These are phyloP conservation scores for Enteromius radiatus DNA, from an alignment of 2,797 vertebrate species.

Conservation along the genomic window DNA sequence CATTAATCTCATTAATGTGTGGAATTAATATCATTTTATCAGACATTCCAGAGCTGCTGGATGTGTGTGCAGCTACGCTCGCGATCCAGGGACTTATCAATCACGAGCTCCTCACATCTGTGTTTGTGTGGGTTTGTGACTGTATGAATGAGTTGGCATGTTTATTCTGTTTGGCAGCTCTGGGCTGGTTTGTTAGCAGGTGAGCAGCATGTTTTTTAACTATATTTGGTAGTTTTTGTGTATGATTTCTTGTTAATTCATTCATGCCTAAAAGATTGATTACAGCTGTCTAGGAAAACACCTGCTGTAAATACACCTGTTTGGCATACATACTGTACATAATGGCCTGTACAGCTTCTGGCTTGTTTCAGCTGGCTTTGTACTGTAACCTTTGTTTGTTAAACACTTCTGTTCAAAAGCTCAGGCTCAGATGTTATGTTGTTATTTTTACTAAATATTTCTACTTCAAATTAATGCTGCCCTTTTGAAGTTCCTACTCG, in stretches of 20 bases:
- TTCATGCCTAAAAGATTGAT: conserved; percentile 52
- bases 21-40: conserved; percentile 99
- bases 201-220: conserved; percentile 84
- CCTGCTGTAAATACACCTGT: conserved; percentile 38
- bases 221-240: conserved; percentile 77
- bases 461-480: not conserved
- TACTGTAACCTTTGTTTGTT: not conserved
- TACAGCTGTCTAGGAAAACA: conserved; percentile 72
- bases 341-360: not conserved
- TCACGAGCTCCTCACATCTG: conserved; percentile 83
- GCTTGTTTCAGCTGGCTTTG: not conserved
- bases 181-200: conserved; percentile 75
- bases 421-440: not conserved
- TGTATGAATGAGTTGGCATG: conserved; percentile 22
- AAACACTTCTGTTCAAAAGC: not conserved
- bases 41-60: conserved; percentile 93
- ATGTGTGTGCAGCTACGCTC: conserved; percentile 84
- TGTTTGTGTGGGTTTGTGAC: conserved; percentile 16
- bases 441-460: not conserved
- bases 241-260: conserved; percentile 19
- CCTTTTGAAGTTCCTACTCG: not conserved
- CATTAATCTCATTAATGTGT: conserved; percentile 99
- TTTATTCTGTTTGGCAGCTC: conserved; percentile 67
- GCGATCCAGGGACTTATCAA: conserved; percentile 92
- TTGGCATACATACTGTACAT: conserved; percentile 41